phyloP scores from a whole-genome alignment of 1,140 invertebrate species.

The Hetaerina americana region DNA sequence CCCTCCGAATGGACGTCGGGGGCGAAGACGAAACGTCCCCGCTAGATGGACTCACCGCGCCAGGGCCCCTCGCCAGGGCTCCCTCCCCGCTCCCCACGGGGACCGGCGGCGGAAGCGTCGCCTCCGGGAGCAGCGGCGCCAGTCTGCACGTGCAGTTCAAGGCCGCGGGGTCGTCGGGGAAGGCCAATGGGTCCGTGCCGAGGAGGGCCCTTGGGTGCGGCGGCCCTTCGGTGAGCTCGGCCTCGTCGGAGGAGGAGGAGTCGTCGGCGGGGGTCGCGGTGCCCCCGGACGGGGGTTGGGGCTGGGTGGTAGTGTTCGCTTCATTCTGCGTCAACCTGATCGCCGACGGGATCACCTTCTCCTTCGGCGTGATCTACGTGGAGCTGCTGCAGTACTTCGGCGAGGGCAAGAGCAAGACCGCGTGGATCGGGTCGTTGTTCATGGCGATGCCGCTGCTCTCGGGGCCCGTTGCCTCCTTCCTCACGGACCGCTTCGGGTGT shows the following conservation, averaged over 20 bases:
- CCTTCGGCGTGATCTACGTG: slow-evolving; percentile 70
- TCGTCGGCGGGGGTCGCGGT: slow-evolving; percentile 54
- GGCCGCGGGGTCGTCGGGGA: slow-evolving; percentile 21
- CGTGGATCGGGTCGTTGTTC: slow-evolving; percentile 79
- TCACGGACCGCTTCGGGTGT: slow-evolving; percentile 74
- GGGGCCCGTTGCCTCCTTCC: slow-evolving; percentile 75
- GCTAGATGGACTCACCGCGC: background rate
- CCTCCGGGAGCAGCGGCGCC: background rate
- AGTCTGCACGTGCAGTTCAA: slow-evolving; percentile 44
- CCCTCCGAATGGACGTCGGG: background rate
- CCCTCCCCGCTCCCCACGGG: background rate
- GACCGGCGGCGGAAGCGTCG: background rate
- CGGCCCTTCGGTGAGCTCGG: slow-evolving; percentile 41
- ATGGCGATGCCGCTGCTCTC: slow-evolving; percentile 81
- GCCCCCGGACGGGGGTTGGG: slow-evolving; percentile 72
- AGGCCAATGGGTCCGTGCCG: slow-evolving; percentile 28
- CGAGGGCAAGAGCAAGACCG: slow-evolving; percentile 70
- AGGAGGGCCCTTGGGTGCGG: slow-evolving; percentile 19
- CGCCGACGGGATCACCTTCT: slow-evolving; percentile 78
- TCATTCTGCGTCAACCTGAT: slow-evolving; percentile 85
- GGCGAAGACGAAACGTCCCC: background rate
- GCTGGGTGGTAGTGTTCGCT: slow-evolving; percentile 48
- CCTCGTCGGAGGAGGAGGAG: slow-evolving; percentile 37
- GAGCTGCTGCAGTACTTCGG: slow-evolving; percentile 68
- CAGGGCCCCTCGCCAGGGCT: background rate